phyloP scores from a whole-genome alignment of 2,113 vertebrate genomes.

The Brienomyrus longianalis region DNA sequence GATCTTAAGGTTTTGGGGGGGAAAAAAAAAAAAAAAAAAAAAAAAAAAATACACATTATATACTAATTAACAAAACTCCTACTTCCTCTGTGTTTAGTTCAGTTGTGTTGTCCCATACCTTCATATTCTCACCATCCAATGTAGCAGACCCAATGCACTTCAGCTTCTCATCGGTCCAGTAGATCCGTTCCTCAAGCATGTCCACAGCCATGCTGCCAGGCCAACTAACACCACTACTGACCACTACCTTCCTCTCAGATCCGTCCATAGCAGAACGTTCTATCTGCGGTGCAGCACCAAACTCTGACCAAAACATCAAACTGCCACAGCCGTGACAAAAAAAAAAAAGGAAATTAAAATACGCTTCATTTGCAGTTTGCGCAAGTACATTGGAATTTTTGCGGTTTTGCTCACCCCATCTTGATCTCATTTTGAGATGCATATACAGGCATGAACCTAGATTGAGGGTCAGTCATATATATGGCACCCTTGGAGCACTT shows the following conservation, averaged over 20 bases:
- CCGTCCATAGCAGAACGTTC: conserved; percentile 79
- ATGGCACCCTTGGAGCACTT: not conserved
- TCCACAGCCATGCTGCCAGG: conserved; percentile 77
- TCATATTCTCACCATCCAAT: conserved; percentile 67
- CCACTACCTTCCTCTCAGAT: conserved; percentile 57
- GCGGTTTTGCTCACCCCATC: not conserved
- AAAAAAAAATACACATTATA: not conserved
- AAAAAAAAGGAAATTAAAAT: not conserved
- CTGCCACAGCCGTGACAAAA: conserved; percentile 41
- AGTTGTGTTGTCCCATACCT: conserved; percentile 48
- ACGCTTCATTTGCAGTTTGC: not conserved
- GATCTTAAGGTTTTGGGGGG: conserved; percentile 47
- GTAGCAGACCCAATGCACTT: conserved; percentile 68
- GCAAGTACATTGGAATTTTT: not conserved
- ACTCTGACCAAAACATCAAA: conserved; percentile 85
- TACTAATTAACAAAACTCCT: not conserved
- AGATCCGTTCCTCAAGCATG: conserved; percentile 64
- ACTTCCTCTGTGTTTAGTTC: not conserved
- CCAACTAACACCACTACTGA: conserved; percentile 66
- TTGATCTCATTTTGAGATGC: not conserved
- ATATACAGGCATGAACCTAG: not conserved
- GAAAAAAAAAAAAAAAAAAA: no score
- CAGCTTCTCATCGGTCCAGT: conserved; percentile 85
- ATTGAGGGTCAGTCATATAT: not conserved
- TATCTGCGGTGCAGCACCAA: conserved; percentile 69